Base-by-base conservation (phyloP, 2,888 invertebrate genomes). In the Cyclophora punctaria region DNA sequence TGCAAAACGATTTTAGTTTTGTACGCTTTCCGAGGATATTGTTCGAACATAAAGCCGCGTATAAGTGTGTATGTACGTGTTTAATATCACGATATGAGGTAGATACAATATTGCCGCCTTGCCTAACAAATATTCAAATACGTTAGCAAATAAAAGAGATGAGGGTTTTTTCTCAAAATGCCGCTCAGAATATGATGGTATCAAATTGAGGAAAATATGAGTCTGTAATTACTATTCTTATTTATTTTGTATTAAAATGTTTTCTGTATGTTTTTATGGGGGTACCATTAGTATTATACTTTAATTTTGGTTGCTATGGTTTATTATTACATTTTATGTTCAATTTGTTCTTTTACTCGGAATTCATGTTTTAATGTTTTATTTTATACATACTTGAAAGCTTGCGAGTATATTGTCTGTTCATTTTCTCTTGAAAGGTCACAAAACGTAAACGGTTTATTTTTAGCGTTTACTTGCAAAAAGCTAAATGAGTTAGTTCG, bases 1-100 rank as follows among this genome's bases (percentile, higher is more conserved):
- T 72, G 67, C 70, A 71, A 67, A 79, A 73, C 71, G 72, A 77
- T 78, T 78, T 78, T 75, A 66, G 71, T 71, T 56, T 52, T 47
- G 55, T 51, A 53, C 45, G 47, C 42, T 55, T 49, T 51, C 53
- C 51, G 50, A 49, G 47, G 35, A 57, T 62, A 56, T 60, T 56
- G 58, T 58, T 51, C 48, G 48, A 55, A 55, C 50, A 55, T 57
- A 40, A 55, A 57, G 58, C 53, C 49, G 52, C 6, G 7, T 45
- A 7, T 42, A 47, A 45, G 45, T 45, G 41, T 49, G 44, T 42
- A 34, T 40, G 41, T 50, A 45, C 52, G 53, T 51, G 57, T 58
- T 58, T 58, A 59, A 54, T 59, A 54, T 54, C 33, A 44, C 45
- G 55, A 51, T 57, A 57, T 53, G 56, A 56, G 40, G 34, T 35